Conservation (phyloP, 1,140 invertebrate genomes). For the Bombus balteatus region DNA sequence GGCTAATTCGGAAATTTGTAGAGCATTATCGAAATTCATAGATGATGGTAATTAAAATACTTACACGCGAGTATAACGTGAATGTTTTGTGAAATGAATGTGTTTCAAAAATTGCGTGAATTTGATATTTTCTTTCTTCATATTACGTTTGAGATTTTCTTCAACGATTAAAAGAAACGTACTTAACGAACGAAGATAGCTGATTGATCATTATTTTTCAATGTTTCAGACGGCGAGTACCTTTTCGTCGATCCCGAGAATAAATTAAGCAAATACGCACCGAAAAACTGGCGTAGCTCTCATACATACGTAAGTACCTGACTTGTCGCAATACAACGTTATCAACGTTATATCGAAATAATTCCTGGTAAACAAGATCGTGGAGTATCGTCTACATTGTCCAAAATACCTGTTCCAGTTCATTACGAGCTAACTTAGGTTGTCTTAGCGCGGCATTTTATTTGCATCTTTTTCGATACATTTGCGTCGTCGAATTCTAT, state of each 20-base stretch:
- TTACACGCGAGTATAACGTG: not conserved
- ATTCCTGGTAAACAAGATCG: not conserved
- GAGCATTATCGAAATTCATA: not conserved
- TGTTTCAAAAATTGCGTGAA: not conserved
- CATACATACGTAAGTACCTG: constrained; percentile 91
- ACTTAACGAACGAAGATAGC: not conserved
- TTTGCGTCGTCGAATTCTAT: too few relatives aligned
- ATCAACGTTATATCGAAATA: not conserved
- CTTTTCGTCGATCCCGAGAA: constrained; percentile 96
- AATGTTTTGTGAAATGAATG: not conserved
- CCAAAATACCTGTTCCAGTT: not conserved
- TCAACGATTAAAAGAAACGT: too few relatives aligned
- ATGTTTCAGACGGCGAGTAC: constrained; percentile 95
- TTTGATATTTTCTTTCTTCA: not conserved
- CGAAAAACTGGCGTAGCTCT: constrained; percentile 96
- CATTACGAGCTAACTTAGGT: too few relatives aligned
- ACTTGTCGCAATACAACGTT: not conserved
- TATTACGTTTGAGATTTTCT: too few relatives aligned
- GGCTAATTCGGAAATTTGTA: not conserved
- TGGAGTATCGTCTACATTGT: not conserved
- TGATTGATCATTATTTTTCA: constrained; percentile 9
- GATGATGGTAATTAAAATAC: not conserved
- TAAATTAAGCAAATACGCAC: constrained; percentile 97
- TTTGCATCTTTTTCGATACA: too few relatives aligned
- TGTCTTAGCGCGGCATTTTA: too few relatives aligned